Evolutionary conservation across 2,113 vertebrate genomes (phyloP).

Genomic region (Eulemur macaco): DNA sequence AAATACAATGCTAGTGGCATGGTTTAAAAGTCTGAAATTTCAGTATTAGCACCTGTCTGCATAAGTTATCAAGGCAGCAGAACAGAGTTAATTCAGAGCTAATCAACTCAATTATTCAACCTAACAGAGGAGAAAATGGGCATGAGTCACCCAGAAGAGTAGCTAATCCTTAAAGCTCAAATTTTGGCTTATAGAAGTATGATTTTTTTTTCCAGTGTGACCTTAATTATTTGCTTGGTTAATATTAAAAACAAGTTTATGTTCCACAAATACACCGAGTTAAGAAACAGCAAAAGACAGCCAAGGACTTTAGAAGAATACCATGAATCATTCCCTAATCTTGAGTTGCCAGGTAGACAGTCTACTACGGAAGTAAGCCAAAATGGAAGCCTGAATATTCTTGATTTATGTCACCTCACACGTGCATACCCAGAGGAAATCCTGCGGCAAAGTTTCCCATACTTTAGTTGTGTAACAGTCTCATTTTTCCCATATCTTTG

Average conservation of each 20-base stretch:
- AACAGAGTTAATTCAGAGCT: slow-evolving; percentile 1
- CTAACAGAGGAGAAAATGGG: not conserved
- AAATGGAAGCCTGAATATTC: not conserved
- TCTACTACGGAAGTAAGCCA: not conserved
- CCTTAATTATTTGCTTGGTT: not conserved
- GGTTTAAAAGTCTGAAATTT: not conserved
- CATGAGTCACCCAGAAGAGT: not conserved
- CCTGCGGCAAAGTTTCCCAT: not conserved
- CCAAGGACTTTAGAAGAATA: not conserved
- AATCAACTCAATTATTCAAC: slow-evolving; percentile 17
- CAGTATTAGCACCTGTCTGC: slow-evolving; percentile 12
- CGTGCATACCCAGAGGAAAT: not conserved
- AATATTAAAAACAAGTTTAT: slow-evolving; percentile 39
- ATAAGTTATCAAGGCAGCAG: not conserved
- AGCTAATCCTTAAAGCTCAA: not conserved
- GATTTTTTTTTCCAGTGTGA: not conserved
- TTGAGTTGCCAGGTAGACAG: not conserved
- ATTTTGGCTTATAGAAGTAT: slow-evolving; percentile 1
- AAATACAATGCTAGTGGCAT: not conserved
- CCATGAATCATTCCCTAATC: not conserved
- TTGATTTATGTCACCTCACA: not conserved
- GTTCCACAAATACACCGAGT: not conserved
- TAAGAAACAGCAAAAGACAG: not conserved
- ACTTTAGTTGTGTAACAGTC: not conserved
- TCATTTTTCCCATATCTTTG: not conserved